phyloP scores from a whole-genome alignment of 2,888 invertebrate genomes.

The Embidobia sp. region DNA sequence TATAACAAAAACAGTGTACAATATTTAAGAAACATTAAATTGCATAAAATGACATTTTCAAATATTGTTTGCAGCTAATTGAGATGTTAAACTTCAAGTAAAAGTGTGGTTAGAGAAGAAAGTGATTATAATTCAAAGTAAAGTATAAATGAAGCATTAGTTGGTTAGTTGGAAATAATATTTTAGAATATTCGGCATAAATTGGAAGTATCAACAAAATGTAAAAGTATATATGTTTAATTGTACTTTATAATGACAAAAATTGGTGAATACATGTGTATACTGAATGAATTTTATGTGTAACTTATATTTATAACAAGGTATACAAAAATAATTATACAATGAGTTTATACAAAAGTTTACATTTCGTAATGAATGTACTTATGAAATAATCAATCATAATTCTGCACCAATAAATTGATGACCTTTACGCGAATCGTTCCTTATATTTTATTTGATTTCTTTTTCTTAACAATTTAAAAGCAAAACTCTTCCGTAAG shows the following conservation, averaged over 20 bases:
- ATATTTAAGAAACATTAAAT: too few relatives aligned
- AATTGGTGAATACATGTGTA: constrained; percentile 59
- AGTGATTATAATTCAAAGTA: too few relatives aligned
- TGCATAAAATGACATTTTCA: background rate
- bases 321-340: constrained; percentile 66
- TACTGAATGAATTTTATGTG: constrained; percentile 52
- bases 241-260: constrained; percentile 36
- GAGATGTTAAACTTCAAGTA: too few relatives aligned
- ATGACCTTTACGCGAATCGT: constrained; percentile 1
- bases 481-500: too few relatives aligned
- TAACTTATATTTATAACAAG: constrained; percentile 58
- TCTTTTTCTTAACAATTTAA: constrained; percentile 52
- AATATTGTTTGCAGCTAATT: too few relatives aligned
- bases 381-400: constrained; percentile 27
- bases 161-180: too few relatives aligned
- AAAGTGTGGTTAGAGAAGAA: too few relatives aligned
- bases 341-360: constrained; percentile 52
- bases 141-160: too few relatives aligned
- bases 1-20: background rate
- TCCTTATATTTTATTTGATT: background rate
- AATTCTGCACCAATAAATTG: constrained; percentile 40
- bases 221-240: constrained; percentile 13
- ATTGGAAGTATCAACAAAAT: too few relatives aligned
- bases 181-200: too few relatives aligned
- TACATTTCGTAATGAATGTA: constrained; percentile 43